Evolutionary conservation across 2,888 invertebrate species (phyloP), one percentile per base, ranked within the genome.

Genomic region (Eristalis pertinax): DNA sequence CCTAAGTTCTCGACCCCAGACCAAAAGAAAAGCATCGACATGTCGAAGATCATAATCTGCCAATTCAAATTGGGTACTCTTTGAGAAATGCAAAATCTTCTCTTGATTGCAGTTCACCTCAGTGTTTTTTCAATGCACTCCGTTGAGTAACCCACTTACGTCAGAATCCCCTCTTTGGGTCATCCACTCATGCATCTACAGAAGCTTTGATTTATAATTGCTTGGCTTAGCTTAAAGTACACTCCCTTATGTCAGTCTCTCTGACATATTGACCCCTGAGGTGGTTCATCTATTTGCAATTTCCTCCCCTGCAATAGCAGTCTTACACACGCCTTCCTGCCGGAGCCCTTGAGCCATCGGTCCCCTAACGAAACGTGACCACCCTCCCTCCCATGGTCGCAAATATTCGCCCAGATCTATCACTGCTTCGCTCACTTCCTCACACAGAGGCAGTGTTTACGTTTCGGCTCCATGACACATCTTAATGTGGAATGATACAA

Each of bases 401-500:
- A 60, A 60, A 11, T 4, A 60, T 60, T 63, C n/a, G 32, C n/a
- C 32, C 63, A n/a, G 63, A 29, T 15, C 32, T n/a, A 29, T 63
- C 63, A n/a, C 32, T 10, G n/a, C 32, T n/a, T 41, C 43, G 5
- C 29, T 2, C 50, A 7, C 38, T 38, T 4, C 8, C 29, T 29
- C 35, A 35, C 35, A 8, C 3, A 62, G 35, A 15, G 60, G 65
- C 60, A 65, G 29, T 72, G 67, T 76, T 76, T 75, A 24, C 72
- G 72, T 67, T 72, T 26, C 35, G 43, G 68, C 43, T 65, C 35
- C n/a, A 73, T 41, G 38, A 35, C 32, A 15, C 64, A 60, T 63
- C 62, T 67, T 56, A 32, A 80, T 84, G 70, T 76, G 38, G 56
- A 38, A 38, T 10, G 50, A 79, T 69, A 19, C 70, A 29, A 19